A percentile compares a stretch with the other conserved stretches of the same genome.
phyloP scores from a whole-genome alignment of 2,888 invertebrate genomes.

The Anodontia alba region DNA sequence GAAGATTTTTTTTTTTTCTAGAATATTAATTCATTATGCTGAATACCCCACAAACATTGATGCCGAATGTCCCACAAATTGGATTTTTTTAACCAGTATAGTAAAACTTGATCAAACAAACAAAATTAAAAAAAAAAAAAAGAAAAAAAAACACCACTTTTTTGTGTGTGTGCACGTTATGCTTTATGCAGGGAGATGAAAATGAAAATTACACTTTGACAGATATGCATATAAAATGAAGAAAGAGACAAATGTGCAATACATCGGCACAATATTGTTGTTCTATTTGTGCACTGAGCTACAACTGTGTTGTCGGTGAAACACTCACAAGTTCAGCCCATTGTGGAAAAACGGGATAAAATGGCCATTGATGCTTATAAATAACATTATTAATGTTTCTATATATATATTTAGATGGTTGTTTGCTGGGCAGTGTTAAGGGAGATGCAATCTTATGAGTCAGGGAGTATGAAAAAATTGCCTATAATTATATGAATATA shows the following conservation, averaged over 20 bases:
- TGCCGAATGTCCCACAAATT: no score
- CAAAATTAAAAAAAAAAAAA: no score
- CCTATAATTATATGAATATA: no score
- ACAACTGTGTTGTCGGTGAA: conserved; percentile 68
- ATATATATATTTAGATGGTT: conserved; percentile 7
- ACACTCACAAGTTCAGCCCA: conserved; percentile 77
- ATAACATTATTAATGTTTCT: conserved; percentile 10
- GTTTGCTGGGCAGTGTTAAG: not conserved
- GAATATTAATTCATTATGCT: no score
- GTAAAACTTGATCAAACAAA: no score
- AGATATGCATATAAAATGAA: not conserved
- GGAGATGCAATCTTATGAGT: not conserved
- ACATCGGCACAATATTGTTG: conserved; percentile 18
- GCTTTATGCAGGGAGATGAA: no score
- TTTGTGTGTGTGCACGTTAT: no score
- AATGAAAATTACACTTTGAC: not conserved
- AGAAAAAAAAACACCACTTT: no score
- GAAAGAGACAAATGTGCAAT: conserved; percentile 11
- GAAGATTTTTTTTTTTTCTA: no score
- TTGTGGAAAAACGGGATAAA: conserved; percentile 72
- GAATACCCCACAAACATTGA: no score
- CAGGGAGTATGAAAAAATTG: no score
- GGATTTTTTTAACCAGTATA: no score
- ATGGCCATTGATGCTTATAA: conserved; percentile 29
- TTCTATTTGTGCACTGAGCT: conserved; percentile 48